Evolutionary conservation across 2,797 vertebrate species (phyloP).

Genomic region (Gobionotothen gibberifrons): DNA sequence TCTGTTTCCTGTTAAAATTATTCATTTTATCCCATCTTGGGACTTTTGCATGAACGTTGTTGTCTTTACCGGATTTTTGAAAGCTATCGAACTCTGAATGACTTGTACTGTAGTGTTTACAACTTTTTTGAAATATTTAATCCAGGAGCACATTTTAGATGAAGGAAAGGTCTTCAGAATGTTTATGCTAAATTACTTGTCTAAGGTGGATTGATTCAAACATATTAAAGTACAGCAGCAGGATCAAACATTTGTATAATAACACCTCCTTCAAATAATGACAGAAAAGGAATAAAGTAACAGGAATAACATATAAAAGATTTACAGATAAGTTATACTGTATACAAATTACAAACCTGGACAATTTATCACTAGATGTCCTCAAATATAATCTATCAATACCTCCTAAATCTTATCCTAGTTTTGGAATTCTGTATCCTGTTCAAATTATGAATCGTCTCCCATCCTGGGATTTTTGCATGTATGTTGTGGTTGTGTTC

Average conservation of each 20-base stretch:
- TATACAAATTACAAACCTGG: too few relatives aligned
- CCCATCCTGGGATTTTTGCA: conserved; percentile 22
- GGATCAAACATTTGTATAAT: too few relatives aligned
- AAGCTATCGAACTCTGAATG: conserved; percentile 15
- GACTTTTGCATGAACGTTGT: conserved; percentile 14
- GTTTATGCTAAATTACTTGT: neutral
- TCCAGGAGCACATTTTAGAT: neutral
- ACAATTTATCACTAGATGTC: too few relatives aligned
- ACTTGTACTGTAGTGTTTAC: neutral
- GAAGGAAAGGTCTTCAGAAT: neutral
- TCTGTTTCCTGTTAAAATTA: conserved; percentile 28
- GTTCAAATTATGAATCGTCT: conserved; percentile 36
- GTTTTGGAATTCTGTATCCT: conserved; percentile 38
- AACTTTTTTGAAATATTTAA: conserved; percentile 8
- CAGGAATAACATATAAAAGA: too few relatives aligned
- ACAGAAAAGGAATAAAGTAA: too few relatives aligned
- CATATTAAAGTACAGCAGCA: too few relatives aligned
- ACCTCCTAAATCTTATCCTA: too few relatives aligned
- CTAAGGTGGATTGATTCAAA: neutral
- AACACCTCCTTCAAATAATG: too few relatives aligned
- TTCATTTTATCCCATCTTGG: conserved; percentile 23
- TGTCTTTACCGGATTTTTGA: neutral
- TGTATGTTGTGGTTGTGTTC: conserved; percentile 4
- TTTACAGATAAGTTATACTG: too few relatives aligned
- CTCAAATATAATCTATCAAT: too few relatives aligned